These are phyloP conservation scores for Petrophora chlorosata DNA, from an alignment of 2,888 invertebrate species.

Conservation along the genomic window DNA sequence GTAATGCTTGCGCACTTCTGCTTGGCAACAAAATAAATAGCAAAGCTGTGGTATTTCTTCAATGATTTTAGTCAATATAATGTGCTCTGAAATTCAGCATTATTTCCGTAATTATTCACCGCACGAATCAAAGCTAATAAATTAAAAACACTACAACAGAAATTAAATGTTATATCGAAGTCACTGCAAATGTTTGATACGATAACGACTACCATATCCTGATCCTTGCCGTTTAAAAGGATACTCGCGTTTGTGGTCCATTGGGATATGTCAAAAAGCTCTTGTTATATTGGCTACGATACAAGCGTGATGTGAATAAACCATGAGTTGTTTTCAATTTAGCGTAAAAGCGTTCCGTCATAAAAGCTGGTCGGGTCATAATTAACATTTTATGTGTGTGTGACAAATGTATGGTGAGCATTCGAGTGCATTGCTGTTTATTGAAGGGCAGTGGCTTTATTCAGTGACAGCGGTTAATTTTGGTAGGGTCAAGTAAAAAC, in stretches of 20 bases:
- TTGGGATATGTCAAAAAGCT: conserved; percentile 53
- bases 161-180: conserved; percentile 50
- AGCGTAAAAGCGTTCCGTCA: conserved; percentile 79
- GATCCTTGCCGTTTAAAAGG: conserved; percentile 44
- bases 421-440: conserved; percentile 43
- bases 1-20: too few relatives aligned
- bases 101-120: conserved; percentile 23
- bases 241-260: conserved; percentile 26
- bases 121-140: conserved; percentile 41
- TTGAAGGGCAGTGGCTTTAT: conserved; percentile 27
- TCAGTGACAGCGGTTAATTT: neutral
- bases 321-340: conserved; percentile 83
- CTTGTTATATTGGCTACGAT: conserved; percentile 58
- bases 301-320: conserved; percentile 73
- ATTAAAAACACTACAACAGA: conserved; percentile 57
- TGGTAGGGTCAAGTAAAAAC: neutral
- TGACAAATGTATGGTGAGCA: conserved; percentile 50
- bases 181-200: conserved; percentile 49
- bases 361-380: conserved; percentile 69
- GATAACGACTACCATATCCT: conserved; percentile 45
- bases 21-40: too few relatives aligned
- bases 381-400: conserved; percentile 71
- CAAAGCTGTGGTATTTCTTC: too few relatives aligned
- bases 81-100: conserved; percentile 13
- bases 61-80: conserved; percentile 4